Percentiles rank a stretch among this genome's conserved stretches.
Evolutionary conservation across 2,113 vertebrate genomes (phyloP).

Genomic region (Anseranas semipalmata): DNA sequence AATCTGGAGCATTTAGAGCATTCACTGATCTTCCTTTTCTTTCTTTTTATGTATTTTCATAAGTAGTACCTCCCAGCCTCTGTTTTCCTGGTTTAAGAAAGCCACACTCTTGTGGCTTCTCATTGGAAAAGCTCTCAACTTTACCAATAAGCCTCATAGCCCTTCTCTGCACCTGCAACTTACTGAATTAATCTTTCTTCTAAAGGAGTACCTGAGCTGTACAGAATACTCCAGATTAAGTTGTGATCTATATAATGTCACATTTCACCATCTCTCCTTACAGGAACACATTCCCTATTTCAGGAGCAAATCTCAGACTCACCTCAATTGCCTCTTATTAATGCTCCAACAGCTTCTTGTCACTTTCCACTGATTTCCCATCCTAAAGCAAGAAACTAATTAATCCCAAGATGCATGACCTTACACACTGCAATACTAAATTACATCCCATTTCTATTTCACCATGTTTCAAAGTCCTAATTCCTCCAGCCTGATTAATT

Average conservation of each 20-base stretch:
- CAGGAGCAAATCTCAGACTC: background rate
- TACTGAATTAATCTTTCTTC: background rate
- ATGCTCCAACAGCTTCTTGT: background rate
- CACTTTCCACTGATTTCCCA: slow-evolving; percentile 1
- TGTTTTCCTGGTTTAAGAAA: background rate
- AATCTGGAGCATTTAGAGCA: background rate
- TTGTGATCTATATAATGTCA: rapidly evolving
- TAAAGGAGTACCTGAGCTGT: background rate
- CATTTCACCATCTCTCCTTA: background rate
- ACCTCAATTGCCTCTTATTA: background rate
- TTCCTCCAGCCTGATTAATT: background rate
- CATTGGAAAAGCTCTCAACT: background rate
- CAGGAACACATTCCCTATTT: background rate
- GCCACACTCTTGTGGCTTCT: rapidly evolving
- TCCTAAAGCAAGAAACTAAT: background rate
- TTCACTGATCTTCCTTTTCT: background rate
- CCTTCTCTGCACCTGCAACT: background rate
- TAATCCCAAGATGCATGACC: background rate
- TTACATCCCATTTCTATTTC: background rate
- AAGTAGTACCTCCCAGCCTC: background rate
- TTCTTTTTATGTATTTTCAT: background rate
- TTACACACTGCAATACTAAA: background rate
- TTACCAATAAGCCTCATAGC: background rate
- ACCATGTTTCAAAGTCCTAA: background rate
- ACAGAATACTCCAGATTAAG: background rate